Evolutionary conservation across 2,113 vertebrate species (phyloP), one percentile per base, ranked within the genome.

Genomic region (Willisornis vidua): DNA sequence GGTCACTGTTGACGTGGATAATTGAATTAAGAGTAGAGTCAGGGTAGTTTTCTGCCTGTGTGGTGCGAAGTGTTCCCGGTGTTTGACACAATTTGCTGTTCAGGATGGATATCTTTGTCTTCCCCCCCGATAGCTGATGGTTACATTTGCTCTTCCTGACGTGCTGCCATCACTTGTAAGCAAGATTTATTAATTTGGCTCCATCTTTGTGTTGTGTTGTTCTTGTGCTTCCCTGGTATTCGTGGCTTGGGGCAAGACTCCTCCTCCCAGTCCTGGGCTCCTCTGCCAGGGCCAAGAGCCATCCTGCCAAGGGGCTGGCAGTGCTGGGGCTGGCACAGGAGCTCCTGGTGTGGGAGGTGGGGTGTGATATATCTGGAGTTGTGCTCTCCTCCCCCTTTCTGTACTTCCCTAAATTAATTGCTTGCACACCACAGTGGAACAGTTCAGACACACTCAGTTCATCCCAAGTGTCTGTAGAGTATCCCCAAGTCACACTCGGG

Each of bases 341-440:
- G 46, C 14, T 11, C 4, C 8, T 29, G 37, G 4, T 11, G 66
- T n/a, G 68, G 68, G 80, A 84, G 43, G 5, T 45, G 58, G 22
- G 14, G 8, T 2, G 1, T 28, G 55, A 9, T 41, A 1, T 7
- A 12, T 17, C 39, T 48, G 25, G 2, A 14, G 35, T 2, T 35
- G 54, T 15, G 83, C 33, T 57, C 28, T 16, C 71, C 1, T 2
- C 9, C 23, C 43, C 49, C 26, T 61, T 45, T 10, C 54, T 68
- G 20, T 48, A 7, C 39, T 59, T 22, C 2, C 14, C 45, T 17
- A 4, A 37, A 29, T 31, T 9, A 37, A 18, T 25, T 22, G 6
- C 33, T 85, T 2, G 0, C 17, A 1, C 0, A 0, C 19, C 1
- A 1, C 25, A 33, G 0, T 9, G 58, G 62, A 73, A 10, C 57